These are phyloP conservation scores for Malacoctenus gilli DNA, from an alignment of 2,797 vertebrate species.

Conservation along the genomic window DNA sequence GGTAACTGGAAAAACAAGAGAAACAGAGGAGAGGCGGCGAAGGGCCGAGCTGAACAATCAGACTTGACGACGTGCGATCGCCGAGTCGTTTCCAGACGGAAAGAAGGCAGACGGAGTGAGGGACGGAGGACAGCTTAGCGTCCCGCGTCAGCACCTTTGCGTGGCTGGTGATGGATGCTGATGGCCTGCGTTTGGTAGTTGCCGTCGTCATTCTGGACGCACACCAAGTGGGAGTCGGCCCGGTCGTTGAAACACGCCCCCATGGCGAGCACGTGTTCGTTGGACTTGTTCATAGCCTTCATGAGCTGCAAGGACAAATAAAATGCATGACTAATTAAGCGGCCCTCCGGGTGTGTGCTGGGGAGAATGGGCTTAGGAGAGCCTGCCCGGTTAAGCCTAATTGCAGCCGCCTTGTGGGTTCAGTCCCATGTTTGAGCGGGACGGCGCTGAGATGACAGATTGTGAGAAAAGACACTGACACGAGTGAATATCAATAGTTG, in stretches of 20 bases:
- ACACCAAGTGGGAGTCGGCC: slow-evolving; percentile 96
- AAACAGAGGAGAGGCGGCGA: not conserved
- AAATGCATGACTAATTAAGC: slow-evolving; percentile 41
- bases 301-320: slow-evolving; percentile 86
- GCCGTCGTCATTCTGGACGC: slow-evolving; percentile 97
- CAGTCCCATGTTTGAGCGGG: slow-evolving; percentile 25
- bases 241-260: slow-evolving; percentile 95
- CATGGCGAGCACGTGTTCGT: slow-evolving; percentile 96
- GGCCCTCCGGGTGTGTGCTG: slow-evolving; percentile 23
- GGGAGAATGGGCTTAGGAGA: slow-evolving; percentile 28
- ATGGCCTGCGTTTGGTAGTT: slow-evolving; percentile 99
- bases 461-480: slow-evolving; percentile 22
- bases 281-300: slow-evolving; percentile 99
- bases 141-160: slow-evolving; percentile 85
- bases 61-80: not conserved
- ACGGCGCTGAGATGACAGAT: slow-evolving; percentile 48
- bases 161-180: slow-evolving; percentile 97
- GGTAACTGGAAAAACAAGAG: slow-evolving; percentile 92
- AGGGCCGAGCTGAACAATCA: not conserved
- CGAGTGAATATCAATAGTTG: slow-evolving; percentile 28
- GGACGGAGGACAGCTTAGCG: not conserved
- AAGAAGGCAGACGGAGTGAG: not conserved
- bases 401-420: slow-evolving; percentile 50
- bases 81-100: not conserved
- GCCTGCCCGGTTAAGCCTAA: slow-evolving; percentile 55